Base-by-base conservation (phyloP, 2,888 invertebrate species). In the Baronia brevicornis region DNA sequence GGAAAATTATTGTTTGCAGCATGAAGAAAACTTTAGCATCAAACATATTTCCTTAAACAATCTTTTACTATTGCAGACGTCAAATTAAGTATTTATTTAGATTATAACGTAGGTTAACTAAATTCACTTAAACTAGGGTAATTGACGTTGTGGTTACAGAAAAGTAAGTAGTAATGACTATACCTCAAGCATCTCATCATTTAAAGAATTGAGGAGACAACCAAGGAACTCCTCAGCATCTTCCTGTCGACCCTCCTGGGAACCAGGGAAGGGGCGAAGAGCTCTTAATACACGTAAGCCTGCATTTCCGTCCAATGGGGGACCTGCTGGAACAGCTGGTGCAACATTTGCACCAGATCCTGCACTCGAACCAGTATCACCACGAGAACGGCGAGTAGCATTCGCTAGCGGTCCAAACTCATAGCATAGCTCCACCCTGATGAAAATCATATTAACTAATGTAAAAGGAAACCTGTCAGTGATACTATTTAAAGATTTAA, bases 141-240 rank as follows among this genome's bases (percentile, higher is more conserved):
- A n/a, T n/a, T n/a, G n/a, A n/a, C n/a, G n/a, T n/a, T n/a, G n/a
- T n/a, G n/a, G n/a, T n/a, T n/a, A n/a, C n/a, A n/a, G n/a, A n/a
- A n/a, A n/a, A n/a, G n/a, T n/a, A n/a, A n/a, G n/a, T n/a, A n/a
- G n/a, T n/a, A n/a, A n/a, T 9, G 2, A 25, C 13, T 10, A 62
- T 55, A 94, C 93, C 86, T 96, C 95, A 2, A 95, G 87, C 96
- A 98, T 97, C 84, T 98, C 98, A 71, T 98, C 98, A 62, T 97
- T 97, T 33, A 98, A 88, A 12, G 94, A 94, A 77, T 97, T 98
- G 11, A 98, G 87, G 41, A 98, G 86, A 65, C 94, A 95, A 4
- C 96, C 94, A 1, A 98, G 87, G 77, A 98, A 97, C 68, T 98
- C 98, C 71, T 98, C 98, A 0, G 98, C 98, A 77, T 98, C 98